These are phyloP conservation scores for Anadara kagoshimensis DNA, from an alignment of 1,140 invertebrate species.

Conservation along the genomic window DNA sequence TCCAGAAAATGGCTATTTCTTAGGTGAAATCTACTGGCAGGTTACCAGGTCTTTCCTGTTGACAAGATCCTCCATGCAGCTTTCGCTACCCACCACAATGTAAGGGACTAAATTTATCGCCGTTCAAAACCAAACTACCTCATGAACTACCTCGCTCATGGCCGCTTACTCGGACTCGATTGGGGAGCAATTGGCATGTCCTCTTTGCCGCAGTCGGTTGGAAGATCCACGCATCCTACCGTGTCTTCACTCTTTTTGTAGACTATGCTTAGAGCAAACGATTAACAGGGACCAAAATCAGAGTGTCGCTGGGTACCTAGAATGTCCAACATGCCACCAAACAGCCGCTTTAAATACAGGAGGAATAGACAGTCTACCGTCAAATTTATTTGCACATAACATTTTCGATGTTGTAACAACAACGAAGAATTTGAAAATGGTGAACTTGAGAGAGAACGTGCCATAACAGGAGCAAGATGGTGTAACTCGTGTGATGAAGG, in stretches of 20 bases:
- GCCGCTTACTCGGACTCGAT: constrained; percentile 51
- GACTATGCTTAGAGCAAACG: constrained; percentile 66
- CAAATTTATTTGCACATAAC: constrained; percentile 68
- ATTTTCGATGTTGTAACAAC: constrained; percentile 70
- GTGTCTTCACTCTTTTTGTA: constrained; percentile 73
- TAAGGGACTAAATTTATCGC: constrained; percentile 17
- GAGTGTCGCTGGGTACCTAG: constrained; percentile 42
- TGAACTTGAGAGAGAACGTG: constrained; percentile 44
- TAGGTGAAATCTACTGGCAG: constrained; percentile 17
- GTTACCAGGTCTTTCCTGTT: constrained; percentile 20
- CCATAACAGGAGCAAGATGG: constrained; percentile 50
- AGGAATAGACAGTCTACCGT: constrained; percentile 65
- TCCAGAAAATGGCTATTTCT: constrained; percentile 5
- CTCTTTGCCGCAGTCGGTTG: constrained; percentile 69
- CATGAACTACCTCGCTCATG: constrained; percentile 46
- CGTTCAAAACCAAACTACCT: constrained; percentile 42
- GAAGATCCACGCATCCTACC: constrained; percentile 72
- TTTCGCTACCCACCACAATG: constrained; percentile 18
- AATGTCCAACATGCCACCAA: constrained; percentile 70
- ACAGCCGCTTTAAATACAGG: constrained; percentile 58
- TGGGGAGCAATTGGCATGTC: constrained; percentile 66
- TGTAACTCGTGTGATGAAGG: constrained; percentile 74
- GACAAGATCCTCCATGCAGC: background rate
- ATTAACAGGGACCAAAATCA: constrained; percentile 47
- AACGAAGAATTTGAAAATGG: constrained; percentile 64